These are phyloP conservation scores for Bursaphelenchus okinawaensis DNA, from an alignment of 2,888 invertebrate genomes.

Conservation along the genomic window DNA sequence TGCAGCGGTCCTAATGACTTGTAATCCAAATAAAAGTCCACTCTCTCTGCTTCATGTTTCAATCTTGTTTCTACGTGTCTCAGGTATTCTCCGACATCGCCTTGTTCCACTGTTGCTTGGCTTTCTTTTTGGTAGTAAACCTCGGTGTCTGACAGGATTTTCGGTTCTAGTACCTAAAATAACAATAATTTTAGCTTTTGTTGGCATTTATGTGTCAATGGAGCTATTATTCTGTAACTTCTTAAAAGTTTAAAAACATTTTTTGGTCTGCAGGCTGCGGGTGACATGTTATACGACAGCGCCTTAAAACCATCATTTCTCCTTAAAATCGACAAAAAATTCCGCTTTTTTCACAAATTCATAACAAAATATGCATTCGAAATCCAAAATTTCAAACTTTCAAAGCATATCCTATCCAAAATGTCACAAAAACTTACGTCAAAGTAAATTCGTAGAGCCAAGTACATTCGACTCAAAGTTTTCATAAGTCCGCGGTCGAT, in stretches of 20 bases:
- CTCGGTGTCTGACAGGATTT: slow-evolving; percentile 86
- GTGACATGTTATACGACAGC: no score
- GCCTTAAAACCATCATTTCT: no score
- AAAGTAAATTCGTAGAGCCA: slow-evolving; percentile 73
- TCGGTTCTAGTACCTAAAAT: slow-evolving; percentile 60
- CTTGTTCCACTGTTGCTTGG: slow-evolving; percentile 82
- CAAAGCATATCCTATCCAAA: no score
- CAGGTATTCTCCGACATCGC: slow-evolving; percentile 86
- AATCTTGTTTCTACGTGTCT: slow-evolving; percentile 90
- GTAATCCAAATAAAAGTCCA: slow-evolving; percentile 79
- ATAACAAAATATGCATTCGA: no score
- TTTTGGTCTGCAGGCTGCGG: no score
- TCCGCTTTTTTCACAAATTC: no score
- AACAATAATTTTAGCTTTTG: slow-evolving; percentile 35
- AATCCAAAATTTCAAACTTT: no score
- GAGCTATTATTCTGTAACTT: not conserved
- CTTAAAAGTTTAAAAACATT: no score
- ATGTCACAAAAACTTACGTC: slow-evolving; percentile 19
- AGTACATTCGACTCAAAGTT: slow-evolving; percentile 87
- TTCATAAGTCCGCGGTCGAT: slow-evolving; percentile 82
- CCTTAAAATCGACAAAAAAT: no score
- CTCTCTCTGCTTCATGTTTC: slow-evolving; percentile 78
- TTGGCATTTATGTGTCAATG: no score
- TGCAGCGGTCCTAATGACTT: slow-evolving; percentile 67
- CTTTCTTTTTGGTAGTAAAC: slow-evolving; percentile 88